Evolutionary conservation across 2,888 invertebrate species (phyloP).

Genomic region (Diarsia brunnea): DNA sequence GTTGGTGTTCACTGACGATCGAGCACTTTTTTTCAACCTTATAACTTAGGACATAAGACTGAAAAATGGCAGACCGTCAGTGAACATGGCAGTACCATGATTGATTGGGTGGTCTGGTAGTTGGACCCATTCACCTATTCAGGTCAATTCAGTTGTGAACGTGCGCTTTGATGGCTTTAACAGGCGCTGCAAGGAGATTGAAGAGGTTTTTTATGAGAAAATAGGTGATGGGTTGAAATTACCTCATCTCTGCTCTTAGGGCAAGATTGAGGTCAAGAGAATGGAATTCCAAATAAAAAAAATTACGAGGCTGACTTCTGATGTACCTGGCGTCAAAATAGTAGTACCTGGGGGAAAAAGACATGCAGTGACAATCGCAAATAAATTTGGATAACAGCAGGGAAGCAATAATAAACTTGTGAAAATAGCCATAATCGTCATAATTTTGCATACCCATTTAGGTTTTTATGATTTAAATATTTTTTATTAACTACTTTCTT

Average conservation of each 20-base stretch:
- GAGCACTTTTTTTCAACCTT: too few relatives aligned
- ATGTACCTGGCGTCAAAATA: background rate
- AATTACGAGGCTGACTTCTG: background rate
- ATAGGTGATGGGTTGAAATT: background rate
- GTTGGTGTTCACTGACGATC: too few relatives aligned
- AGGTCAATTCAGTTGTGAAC: slow-evolving; percentile 32
- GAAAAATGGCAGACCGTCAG: background rate
- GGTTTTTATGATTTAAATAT: too few relatives aligned
- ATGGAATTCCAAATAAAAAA: too few relatives aligned
- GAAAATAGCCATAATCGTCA: background rate
- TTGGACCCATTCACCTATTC: slow-evolving; percentile 34
- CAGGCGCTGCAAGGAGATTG: background rate
- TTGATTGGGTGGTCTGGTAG: slow-evolving; percentile 35
- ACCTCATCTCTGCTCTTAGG: too few relatives aligned
- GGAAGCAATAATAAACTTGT: background rate
- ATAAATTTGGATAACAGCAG: background rate
- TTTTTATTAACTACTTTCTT: too few relatives aligned
- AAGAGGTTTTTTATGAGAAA: slow-evolving; percentile 4
- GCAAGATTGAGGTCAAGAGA: too few relatives aligned
- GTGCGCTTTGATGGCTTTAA: slow-evolving; percentile 1
- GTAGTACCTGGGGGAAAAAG: background rate
- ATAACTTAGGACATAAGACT: background rate
- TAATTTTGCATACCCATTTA: too few relatives aligned
- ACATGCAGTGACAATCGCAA: background rate
- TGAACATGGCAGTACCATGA: slow-evolving; percentile 10